These are phyloP conservation scores for Drosophila acutilabella DNA, from an alignment of 2,888 invertebrate genomes.

Conservation along the genomic window DNA sequence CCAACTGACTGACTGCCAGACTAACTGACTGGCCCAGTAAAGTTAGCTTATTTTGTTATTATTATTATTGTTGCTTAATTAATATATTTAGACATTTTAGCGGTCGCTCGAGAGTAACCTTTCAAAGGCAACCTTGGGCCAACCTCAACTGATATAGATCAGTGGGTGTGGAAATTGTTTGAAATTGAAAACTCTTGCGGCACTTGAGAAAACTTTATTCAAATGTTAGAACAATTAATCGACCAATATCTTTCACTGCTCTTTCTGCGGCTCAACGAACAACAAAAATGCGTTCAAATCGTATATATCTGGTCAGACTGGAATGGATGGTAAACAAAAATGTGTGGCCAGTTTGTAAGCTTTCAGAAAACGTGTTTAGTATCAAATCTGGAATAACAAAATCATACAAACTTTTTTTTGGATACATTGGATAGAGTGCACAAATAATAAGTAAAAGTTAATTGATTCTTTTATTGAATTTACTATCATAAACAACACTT, in stretches of 20 bases:
- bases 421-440: slow-evolving; percentile 3
- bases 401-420: slow-evolving; percentile 11
- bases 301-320: slow-evolving; percentile 48
- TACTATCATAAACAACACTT: slow-evolving; percentile 2
- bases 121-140: slow-evolving; percentile 64
- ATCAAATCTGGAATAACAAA: slow-evolving; percentile 14
- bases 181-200: slow-evolving; percentile 68
- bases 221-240: neutral
- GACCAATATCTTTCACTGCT: slow-evolving; percentile 6
- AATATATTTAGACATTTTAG: slow-evolving; percentile 74
- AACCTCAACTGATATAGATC: slow-evolving; percentile 65
- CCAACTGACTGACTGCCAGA: neutral
- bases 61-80: slow-evolving; percentile 67
- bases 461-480: slow-evolving; percentile 18
- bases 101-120: slow-evolving; percentile 67
- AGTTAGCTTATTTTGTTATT: slow-evolving; percentile 36
- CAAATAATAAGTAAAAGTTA: slow-evolving; percentile 14
- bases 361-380: slow-evolving; percentile 49
- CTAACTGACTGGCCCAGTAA: slow-evolving; percentile 29
- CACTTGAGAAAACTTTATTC: slow-evolving; percentile 12
- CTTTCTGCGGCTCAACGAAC: slow-evolving; percentile 7
- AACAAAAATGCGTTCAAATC: neutral
- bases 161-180: slow-evolving; percentile 71
- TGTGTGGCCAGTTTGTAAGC: slow-evolving; percentile 1
- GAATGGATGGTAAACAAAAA: slow-evolving; percentile 33